phyloP scores from a whole-genome alignment of 2,797 vertebrate species.

The Thalassophryne amazonica region DNA sequence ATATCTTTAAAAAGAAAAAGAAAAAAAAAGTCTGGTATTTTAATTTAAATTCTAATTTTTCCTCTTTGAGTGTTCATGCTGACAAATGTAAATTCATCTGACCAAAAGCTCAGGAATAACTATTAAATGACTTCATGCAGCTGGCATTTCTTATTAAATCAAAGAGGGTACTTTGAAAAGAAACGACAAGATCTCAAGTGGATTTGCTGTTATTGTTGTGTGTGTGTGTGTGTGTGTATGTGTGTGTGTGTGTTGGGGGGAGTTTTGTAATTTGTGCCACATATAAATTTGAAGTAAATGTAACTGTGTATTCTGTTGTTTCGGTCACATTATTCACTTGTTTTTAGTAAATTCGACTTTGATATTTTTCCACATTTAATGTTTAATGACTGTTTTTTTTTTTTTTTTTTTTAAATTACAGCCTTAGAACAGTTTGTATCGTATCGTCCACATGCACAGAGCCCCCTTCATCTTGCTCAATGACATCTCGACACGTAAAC shows the following conservation, averaged over 20 bases:
- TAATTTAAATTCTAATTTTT: not conserved
- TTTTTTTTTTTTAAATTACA: no score
- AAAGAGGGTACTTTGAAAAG: constrained; percentile 8
- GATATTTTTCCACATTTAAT: no score
- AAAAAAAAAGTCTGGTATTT: not conserved
- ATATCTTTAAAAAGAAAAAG: not conserved
- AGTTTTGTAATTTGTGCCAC: constrained; percentile 11
- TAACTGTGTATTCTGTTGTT: no score
- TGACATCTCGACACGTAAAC: no score
- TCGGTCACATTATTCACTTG: no score
- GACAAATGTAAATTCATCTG: constrained; percentile 9
- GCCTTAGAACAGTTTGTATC: no score
- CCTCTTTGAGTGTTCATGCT: not conserved
- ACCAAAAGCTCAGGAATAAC: constrained; percentile 11
- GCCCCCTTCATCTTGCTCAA: no score
- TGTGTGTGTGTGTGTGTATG: not conserved
- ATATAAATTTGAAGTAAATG: no score
- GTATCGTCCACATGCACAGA: no score
- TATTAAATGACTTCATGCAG: constrained; percentile 15
- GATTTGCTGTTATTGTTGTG: no score
- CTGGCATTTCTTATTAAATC: constrained; percentile 22
- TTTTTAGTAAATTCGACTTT: no score
- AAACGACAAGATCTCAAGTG: constrained; percentile 3
- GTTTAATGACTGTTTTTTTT: no score
- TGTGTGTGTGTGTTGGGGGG: not conserved